Conservation (phyloP, 2,113 vertebrate species). For the Recurvirostra avosetta region DNA sequence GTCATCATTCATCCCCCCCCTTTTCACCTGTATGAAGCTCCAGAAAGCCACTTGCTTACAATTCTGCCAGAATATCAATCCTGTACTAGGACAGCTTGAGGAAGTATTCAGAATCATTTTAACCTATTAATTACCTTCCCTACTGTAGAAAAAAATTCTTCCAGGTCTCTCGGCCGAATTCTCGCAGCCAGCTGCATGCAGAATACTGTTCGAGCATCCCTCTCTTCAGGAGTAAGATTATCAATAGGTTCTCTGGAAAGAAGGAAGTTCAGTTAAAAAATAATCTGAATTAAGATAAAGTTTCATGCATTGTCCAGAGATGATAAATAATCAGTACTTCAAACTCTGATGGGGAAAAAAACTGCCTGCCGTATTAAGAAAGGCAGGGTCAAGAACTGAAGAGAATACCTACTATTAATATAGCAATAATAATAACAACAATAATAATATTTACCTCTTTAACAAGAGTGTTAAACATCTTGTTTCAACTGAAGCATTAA, state of each 20-base stretch:
- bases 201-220: constrained; percentile 94
- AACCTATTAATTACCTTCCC: constrained; percentile 81
- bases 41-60: neutral
- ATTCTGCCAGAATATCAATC: neutral
- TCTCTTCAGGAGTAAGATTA: constrained; percentile 93
- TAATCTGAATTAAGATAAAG: neutral
- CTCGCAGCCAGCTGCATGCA: constrained; percentile 98
- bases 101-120: neutral
- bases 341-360: neutral
- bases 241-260: constrained; percentile 86
- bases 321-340: neutral
- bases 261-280: neutral
- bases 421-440: neutral
- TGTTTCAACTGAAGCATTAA: neutral
- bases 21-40: neutral
- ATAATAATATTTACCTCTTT: neutral
- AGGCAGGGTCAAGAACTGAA: neutral
- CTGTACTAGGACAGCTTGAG: neutral
- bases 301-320: no score
- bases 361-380: neutral
- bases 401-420: neutral
- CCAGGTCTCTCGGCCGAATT: constrained; percentile 92
- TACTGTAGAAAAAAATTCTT: constrained; percentile 98
- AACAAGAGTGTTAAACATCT: neutral
- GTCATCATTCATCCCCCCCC: neutral